Base-by-base conservation (phyloP, 2,888 invertebrate genomes). In the Carterocephalus palaemon region DNA sequence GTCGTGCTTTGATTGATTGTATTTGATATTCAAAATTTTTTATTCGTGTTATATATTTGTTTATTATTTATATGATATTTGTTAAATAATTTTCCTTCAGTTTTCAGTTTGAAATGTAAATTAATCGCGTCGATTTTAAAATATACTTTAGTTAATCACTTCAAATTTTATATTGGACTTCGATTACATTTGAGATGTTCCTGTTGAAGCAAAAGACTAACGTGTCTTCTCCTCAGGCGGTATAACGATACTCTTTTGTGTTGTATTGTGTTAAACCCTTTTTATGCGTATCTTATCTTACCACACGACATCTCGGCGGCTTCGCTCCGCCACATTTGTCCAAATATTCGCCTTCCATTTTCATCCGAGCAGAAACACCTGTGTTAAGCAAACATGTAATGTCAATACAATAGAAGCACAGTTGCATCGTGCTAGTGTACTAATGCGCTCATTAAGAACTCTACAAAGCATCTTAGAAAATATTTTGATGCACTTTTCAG, bases 321-420 rank as follows among this genome's bases (percentile, higher is more conserved):
- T 42, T 89, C 74, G 20, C 68, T 71, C 61, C 88, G 84, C 89
- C 90, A 90, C 62, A 89, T 88, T 78, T 90, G 89, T 57, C 92
- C 92, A 75, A 90, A 91, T 67, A 92, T 89, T 69, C 92, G 81
- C 24, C 77, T 80, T 24, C 92, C 92, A 36, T 72, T 60, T 54
- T 75, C 75, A 68, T 89, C 86, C 43, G 87, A 88, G 70, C 93
- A 92, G 67, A 91, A 92, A 75, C 92, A 93, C 70, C 92, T 90
- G 68, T 61, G 65, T 56, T 52, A 43, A 42, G 51, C 53, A 57
- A 59, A 57, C 51, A 57, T 42, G 49, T 40, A 33, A 48, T 51
- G 47, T 53, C 46, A 55, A 49, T 43, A 48, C 26, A 37, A 49
- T 47, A 49, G 39, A 34, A 24, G 28, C 28, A 42, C 34, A 42